These are phyloP conservation scores for Osmoderma eremita DNA, from an alignment of 2,888 invertebrate genomes.

Conservation along the genomic window DNA sequence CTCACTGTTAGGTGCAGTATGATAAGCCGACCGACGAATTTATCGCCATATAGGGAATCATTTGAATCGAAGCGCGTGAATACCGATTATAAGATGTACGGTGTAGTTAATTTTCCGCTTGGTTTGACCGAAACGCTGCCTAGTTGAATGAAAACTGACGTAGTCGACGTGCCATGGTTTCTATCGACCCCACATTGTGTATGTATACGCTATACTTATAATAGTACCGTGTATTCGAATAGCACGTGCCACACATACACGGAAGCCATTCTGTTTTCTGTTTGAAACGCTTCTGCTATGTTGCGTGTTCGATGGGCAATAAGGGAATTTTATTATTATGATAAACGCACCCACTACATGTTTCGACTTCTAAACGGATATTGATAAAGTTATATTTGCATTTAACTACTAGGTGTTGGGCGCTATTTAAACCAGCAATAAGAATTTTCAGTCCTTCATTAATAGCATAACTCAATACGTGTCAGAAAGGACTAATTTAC, in stretches of 20 bases:
- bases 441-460: not conserved
- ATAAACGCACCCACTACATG: constrained; percentile 6
- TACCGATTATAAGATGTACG: constrained; percentile 30
- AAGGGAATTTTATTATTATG: constrained; percentile 18
- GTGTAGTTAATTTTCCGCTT: constrained; percentile 40
- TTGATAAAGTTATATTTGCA: constrained; percentile 13
- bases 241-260: constrained; percentile 22
- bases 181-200: constrained; percentile 37
- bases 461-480: not conserved
- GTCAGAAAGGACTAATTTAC: too few relatives aligned
- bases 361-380: constrained; percentile 12
- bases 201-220: constrained; percentile 20
- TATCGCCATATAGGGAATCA: constrained; percentile 23
- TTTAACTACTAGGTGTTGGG: not conserved
- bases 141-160: constrained; percentile 46
- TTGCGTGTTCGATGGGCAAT: constrained; percentile 25
- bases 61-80: constrained; percentile 30
- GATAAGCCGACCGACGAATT: constrained; percentile 5
- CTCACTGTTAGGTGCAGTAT: constrained; percentile 1
- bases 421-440: not conserved
- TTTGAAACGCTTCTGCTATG: constrained; percentile 23
- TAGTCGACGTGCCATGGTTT: constrained; percentile 41
- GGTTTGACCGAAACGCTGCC: constrained; percentile 42
- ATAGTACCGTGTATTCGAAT: constrained; percentile 30
- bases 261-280: constrained; percentile 11